phyloP scores from a whole-genome alignment of 1,140 invertebrate species.

The Macrobrachium rosenbergii region DNA sequence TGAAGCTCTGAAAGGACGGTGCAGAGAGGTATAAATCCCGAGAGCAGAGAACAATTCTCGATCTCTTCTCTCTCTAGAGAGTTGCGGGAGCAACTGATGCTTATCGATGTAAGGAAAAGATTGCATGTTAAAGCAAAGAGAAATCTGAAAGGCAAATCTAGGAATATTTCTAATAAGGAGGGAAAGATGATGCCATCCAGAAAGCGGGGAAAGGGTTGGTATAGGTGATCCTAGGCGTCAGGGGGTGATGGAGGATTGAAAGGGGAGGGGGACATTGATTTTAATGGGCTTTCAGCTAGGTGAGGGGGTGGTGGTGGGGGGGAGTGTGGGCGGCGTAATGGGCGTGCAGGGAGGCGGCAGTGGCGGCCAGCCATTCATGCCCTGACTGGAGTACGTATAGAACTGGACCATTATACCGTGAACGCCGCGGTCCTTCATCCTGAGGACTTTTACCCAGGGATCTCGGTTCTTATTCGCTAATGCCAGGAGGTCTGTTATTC shows the following conservation, averaged over 20 bases:
- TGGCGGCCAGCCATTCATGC: slow-evolving; percentile 40
- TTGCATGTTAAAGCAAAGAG: no score
- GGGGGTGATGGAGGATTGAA: not conserved
- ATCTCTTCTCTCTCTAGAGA: no score
- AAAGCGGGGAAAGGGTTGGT: not conserved
- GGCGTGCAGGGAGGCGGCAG: slow-evolving; percentile 42
- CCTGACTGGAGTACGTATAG: slow-evolving; percentile 47
- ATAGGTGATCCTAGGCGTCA: not conserved
- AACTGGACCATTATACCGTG: slow-evolving; percentile 54
- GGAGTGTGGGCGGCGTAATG: slow-evolving; percentile 36
- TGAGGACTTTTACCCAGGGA: not conserved
- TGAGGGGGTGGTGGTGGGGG: not conserved
- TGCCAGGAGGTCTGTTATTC: not conserved
- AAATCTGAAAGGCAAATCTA: no score
- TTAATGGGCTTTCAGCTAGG: not conserved
- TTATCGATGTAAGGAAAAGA: no score
- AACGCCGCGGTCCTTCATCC: slow-evolving; percentile 42
- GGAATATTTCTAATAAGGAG: no score
- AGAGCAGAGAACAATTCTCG: no score
- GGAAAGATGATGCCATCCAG: not conserved
- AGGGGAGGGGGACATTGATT: slow-evolving; percentile 7
- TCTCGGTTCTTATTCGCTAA: not conserved
- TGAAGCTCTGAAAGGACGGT: no score
- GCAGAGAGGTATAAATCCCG: no score
- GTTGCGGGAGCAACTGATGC: no score